Evolutionary conservation across 2,113 vertebrate genomes (phyloP), one percentile per base, ranked within the genome.

Genomic region (Oxygymnocypris stewartii): DNA sequence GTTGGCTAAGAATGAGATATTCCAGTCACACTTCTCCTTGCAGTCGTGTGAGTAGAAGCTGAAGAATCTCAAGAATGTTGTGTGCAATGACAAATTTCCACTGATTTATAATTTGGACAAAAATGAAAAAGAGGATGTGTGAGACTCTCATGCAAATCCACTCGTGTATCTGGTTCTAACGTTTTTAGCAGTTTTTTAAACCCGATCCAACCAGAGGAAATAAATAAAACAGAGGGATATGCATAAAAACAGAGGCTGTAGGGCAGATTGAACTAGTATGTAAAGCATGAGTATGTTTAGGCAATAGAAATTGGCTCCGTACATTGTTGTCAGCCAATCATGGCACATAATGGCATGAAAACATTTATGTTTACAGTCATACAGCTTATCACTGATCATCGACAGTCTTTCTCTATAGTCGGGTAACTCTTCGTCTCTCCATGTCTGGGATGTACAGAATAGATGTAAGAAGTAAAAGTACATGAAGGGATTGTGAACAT

Each of bases 201-300:
- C 54, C 28, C 25, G 3, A 28, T 82, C 61, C 61, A 67, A n/a
- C 47, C 12, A 1, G n/a, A 47, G 37, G 37, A 59, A 63, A 13
- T 28, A 51, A 86, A 73, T 16, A 47, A 23, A 86, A 42, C 12
- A 14, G 28, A n/a, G 6, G 1, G 16, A 42, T 9, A 67, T 2
- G 44, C 11, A 23, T 1, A 31, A 67, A 51, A 54, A 71, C 9
- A 0, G 23, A 84, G 20, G 82, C 65, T 74, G 82, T 84, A 25
- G 82, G 47, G 35, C 67, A 84, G 79, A 82, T 82, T 61, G 79
- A 40, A 40, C 61, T 67, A 63, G 79, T 44, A n/a, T 82, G 40
- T 28, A 65, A 40, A 40, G 20, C 51, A 59, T 11, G 57, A 79
- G 47, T 37, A 37, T 35, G 31, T 10, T 79, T 14, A 35, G 49